Percentiles rank a stretch among this genome's conserved stretches.
Evolutionary conservation across 2,113 vertebrate species (phyloP).

Genomic region (Pantherophis guttatus): DNA sequence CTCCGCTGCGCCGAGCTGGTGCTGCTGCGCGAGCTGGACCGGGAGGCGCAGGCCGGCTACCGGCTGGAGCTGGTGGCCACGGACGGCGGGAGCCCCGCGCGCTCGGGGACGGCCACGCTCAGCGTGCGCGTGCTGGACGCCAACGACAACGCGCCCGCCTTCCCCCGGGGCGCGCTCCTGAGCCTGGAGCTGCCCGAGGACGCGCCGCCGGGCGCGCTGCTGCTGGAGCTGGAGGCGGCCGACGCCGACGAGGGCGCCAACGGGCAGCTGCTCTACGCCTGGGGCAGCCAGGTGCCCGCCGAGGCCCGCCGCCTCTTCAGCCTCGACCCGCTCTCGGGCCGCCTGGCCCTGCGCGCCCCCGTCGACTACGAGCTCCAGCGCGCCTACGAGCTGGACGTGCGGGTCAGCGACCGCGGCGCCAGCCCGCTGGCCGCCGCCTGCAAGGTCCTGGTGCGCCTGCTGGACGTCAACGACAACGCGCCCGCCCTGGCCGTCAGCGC

Average conservation of each 20-base stretch:
- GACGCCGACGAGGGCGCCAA: constrained; percentile 90
- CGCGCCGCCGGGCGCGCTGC: constrained; percentile 76
- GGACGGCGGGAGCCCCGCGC: constrained; percentile 83
- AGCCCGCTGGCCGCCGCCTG: constrained; percentile 84
- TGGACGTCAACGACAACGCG: constrained; percentile 92
- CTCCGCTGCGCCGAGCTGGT: constrained; percentile 92
- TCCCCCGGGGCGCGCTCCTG: constrained; percentile 84
- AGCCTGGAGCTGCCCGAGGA: constrained; percentile 87
- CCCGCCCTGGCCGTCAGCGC: constrained; percentile 89
- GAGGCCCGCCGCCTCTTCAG: constrained; percentile 87
- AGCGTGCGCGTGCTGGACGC: constrained; percentile 87
- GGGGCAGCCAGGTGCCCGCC: constrained; percentile 82
- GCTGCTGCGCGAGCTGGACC: constrained; percentile 89
- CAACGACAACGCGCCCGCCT: constrained; percentile 92
- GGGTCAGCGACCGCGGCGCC: constrained; percentile 85
- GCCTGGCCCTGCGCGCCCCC: constrained; percentile 77
- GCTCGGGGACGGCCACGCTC: constrained; percentile 82
- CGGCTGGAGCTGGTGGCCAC: constrained; percentile 85
- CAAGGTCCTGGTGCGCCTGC: constrained; percentile 86
- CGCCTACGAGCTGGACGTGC: constrained; percentile 89
- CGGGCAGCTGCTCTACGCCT: constrained; percentile 86
- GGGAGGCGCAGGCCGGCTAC: constrained; percentile 84
- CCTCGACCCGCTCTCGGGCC: constrained; percentile 83
- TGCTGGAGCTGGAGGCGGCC: constrained; percentile 83
- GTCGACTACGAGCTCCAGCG: constrained; percentile 89